Evolutionary conservation across 2,113 vertebrate genomes (phyloP).

Genomic region (Carollia perspicillata): DNA sequence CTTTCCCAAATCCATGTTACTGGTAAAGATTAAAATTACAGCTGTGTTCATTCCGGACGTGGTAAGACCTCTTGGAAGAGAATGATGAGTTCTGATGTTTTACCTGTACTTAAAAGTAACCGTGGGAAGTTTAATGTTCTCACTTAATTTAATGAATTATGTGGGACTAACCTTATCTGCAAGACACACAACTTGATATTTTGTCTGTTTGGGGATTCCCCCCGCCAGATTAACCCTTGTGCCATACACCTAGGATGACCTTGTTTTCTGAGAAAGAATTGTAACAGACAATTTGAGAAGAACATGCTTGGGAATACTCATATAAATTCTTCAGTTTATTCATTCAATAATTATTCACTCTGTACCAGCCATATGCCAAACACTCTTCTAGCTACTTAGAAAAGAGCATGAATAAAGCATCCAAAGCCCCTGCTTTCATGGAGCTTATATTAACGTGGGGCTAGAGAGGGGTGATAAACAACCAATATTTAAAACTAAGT

Average conservation of each 20-base stretch:
- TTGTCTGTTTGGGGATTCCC: neutral
- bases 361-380: neutral
- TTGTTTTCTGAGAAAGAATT: conserved; percentile 10
- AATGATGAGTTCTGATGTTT: neutral
- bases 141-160: neutral
- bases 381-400: neutral
- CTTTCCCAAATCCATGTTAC: neutral
- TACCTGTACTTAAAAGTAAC: neutral
- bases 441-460: neutral
- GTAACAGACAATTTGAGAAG: neutral
- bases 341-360: neutral
- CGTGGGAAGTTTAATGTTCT: neutral
- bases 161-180: neutral
- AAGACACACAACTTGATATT: neutral
- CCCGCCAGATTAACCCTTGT: neutral
- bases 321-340: neutral
- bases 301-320: neutral
- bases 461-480: neutral
- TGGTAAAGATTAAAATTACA: neutral
- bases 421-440: neutral
- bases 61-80: neutral
- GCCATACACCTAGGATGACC: neutral
- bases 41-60: neutral
- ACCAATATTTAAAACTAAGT: neutral
- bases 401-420: conserved; percentile 4